phyloP scores from a whole-genome alignment of 2,797 vertebrate species.

The Oceanodroma leucorhoa region DNA sequence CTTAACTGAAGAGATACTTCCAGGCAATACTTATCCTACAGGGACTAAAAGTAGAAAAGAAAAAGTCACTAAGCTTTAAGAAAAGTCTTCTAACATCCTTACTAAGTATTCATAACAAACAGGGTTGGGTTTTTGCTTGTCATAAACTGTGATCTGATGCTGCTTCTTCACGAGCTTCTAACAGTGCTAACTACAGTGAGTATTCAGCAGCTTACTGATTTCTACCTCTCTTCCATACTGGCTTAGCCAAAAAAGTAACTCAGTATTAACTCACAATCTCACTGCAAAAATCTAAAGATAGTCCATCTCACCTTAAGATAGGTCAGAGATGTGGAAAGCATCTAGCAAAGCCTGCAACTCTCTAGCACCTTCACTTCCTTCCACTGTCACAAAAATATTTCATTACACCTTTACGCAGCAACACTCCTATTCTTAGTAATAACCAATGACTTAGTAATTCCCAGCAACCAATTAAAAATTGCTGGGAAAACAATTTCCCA shows the following conservation, averaged over 20 bases:
- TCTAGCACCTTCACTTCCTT: neutral
- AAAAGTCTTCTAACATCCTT: neutral
- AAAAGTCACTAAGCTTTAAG: neutral
- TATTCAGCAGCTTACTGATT: neutral
- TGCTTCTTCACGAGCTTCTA: neutral
- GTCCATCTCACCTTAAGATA: neutral
- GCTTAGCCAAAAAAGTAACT: neutral
- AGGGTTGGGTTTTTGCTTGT: neutral
- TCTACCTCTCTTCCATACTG: neutral
- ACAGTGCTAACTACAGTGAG: neutral
- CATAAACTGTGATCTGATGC: neutral
- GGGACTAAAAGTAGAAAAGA: neutral
- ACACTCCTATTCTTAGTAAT: neutral
- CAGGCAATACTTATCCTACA: neutral
- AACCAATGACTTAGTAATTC: slow-evolving; percentile 23
- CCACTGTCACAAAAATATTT: neutral
- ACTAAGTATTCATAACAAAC: neutral
- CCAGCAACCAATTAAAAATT: slow-evolving; percentile 31
- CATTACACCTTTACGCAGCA: neutral
- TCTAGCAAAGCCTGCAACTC: neutral
- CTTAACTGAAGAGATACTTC: neutral
- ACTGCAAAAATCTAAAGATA: neutral
- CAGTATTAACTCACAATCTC: neutral
- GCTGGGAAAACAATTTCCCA: slow-evolving; percentile 38
- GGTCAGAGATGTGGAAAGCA: neutral